phyloP scores from a whole-genome alignment of 2,888 invertebrate species.

The Erpobdella octoculata region DNA sequence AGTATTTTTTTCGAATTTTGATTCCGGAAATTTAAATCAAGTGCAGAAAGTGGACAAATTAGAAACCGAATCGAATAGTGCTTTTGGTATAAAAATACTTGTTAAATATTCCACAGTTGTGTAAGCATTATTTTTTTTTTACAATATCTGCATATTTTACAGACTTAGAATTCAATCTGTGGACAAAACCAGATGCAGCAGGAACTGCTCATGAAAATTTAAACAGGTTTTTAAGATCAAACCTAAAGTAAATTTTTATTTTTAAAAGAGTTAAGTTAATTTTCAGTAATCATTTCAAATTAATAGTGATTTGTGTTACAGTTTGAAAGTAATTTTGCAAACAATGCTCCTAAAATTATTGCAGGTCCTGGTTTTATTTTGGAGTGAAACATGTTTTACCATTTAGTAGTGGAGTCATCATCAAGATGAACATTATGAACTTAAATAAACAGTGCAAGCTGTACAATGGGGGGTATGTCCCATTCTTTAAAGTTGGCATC shows the following conservation, averaged over 20 bases:
- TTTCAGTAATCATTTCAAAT: not conserved
- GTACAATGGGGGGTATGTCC: conserved; percentile 67
- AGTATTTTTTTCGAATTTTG: conserved; percentile 76
- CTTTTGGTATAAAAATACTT: too few species aligned
- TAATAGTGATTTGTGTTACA: not conserved
- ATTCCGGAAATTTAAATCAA: conserved; percentile 77
- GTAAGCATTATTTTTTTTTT: too few species aligned
- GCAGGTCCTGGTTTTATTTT: conserved; percentile 82
- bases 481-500: conserved; percentile 39
- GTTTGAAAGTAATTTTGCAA: not conserved
- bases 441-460: conserved; percentile 81
- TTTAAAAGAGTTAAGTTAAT: not conserved
- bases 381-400: too few species aligned
- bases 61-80: too few species aligned
- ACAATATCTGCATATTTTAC: not conserved
- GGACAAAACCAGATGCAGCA: conserved; percentile 80
- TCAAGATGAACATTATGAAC: conserved; percentile 76
- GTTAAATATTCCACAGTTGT: too few species aligned
- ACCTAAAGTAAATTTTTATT: not conserved
- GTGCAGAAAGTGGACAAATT: conserved; percentile 70
- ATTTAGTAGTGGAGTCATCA: too few species aligned
- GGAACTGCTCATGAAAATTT: conserved; percentile 80
- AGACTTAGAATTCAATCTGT: conserved; percentile 76
- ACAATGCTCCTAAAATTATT: not conserved
- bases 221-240: conserved; percentile 58